Conservation (phyloP, 2,113 vertebrate species). For the Isichthys henryi region DNA sequence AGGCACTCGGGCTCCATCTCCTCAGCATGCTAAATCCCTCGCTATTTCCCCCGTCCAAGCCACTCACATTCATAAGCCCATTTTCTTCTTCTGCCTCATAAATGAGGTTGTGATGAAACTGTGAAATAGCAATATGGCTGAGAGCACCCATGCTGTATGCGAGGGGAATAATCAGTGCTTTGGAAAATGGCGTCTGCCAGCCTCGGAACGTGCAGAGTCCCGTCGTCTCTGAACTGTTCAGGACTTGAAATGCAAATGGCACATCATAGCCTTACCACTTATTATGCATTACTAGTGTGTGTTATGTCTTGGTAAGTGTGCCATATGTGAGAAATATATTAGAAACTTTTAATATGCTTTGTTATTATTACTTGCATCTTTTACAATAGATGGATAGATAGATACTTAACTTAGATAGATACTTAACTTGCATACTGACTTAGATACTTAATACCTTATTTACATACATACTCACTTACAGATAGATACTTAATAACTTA, state of each 20-base stretch:
- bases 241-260: neutral
- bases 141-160: neutral
- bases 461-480: no score
- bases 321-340: neutral
- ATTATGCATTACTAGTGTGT: neutral
- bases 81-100: neutral
- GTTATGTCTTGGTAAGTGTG: neutral
- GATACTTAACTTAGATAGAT: neutral
- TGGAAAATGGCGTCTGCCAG: neutral
- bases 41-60: neutral
- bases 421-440: no score
- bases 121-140: neutral
- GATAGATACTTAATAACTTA: no score
- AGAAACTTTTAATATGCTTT: neutral
- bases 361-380: neutral
- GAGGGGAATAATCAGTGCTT: neutral
- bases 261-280: neutral
- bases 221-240: neutral
- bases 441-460: no score
- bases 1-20: neutral
- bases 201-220: neutral
- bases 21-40: neutral
- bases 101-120: neutral
- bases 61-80: neutral
- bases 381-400: neutral